Base-by-base conservation (phyloP, 1,140 invertebrate genomes). In the Tribolium castaneum region DNA sequence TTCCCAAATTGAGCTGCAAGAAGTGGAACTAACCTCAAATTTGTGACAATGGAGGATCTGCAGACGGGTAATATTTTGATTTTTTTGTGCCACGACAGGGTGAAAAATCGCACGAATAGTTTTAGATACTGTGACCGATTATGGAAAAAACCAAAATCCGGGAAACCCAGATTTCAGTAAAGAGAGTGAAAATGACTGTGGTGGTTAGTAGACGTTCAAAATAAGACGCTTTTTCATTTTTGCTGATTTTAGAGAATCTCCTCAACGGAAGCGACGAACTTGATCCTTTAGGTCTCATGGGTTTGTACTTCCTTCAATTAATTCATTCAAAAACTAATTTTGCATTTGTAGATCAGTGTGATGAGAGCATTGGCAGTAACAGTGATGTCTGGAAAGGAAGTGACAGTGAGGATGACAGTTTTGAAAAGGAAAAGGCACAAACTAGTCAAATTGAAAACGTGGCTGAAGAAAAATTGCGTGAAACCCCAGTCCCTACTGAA, bases 361-460 rank as follows among this genome's bases (percentile, higher is more conserved):
- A 54, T 50, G 49, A 9, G 6, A 73, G 19, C 49, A 22, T 51
- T 72, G 50, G 49, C 19, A 54, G 52, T 30, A 73, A 73, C 22
- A 73, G 71, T 73, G 71, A 73, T 73, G 50, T 73, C 3, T 73
- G 71, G 71, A 73, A 73, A 54, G 49, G 71, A 4, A 73, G 49
- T 73, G 71, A 73, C 14, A 73, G 49, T 9, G 71, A 73, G 13
- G 71, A 73, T 25, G 71, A 73, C 3, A 73, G 34, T 54, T 22
- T 10, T 54, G 25, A 35, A 51, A 66, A 66, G 34, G 59, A 66
- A 34, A 34, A 12, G n/a, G n/a, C 30, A 34, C 10, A 30, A 30
- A 30, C 25, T 45, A 62, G 30, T 62, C 56, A 62, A 10, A 22
- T 10, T 6, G 49, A 73, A 13, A 52, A 34, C 54, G 9, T 9